Evolutionary conservation across 2,113 vertebrate species (phyloP).

Genomic region (Telmatochromis brichardi): DNA sequence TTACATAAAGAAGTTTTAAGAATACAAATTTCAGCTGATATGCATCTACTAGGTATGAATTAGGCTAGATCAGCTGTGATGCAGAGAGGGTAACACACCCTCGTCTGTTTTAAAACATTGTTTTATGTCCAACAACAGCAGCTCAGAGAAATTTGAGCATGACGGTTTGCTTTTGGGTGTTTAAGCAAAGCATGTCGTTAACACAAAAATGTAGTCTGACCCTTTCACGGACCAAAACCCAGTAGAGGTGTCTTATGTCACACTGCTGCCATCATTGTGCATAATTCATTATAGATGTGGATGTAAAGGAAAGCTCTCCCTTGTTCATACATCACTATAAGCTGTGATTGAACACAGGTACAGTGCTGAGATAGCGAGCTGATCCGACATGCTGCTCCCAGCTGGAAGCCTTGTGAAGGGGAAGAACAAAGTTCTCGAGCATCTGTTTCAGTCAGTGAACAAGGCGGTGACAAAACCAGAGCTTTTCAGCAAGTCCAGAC

Average conservation of each 20-base stretch:
- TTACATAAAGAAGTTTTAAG: accelerated
- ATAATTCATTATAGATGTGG: background rate
- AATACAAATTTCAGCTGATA: background rate
- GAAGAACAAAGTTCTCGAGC: background rate
- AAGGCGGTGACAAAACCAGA: background rate
- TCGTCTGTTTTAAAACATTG: background rate
- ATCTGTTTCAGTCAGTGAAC: conserved; percentile 14
- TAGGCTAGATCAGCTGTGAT: background rate
- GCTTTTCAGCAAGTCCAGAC: conserved; percentile 2
- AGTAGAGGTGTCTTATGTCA: background rate
- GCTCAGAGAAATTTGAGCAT: accelerated
- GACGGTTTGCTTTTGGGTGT: background rate
- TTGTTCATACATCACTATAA: background rate
- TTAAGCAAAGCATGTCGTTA: background rate
- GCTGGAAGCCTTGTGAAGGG: background rate
- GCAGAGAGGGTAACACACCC: background rate
- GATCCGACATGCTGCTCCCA: background rate
- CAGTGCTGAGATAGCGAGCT: background rate
- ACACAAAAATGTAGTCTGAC: background rate
- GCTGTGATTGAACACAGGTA: background rate
- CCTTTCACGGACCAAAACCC: background rate
- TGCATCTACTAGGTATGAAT: background rate
- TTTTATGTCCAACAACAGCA: background rate
- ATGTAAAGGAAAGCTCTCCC: background rate
- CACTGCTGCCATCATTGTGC: background rate